Evolutionary conservation across 2,888 invertebrate species (phyloP), one percentile per base, ranked within the genome.

Genomic region (Ariolimax columbianus): DNA sequence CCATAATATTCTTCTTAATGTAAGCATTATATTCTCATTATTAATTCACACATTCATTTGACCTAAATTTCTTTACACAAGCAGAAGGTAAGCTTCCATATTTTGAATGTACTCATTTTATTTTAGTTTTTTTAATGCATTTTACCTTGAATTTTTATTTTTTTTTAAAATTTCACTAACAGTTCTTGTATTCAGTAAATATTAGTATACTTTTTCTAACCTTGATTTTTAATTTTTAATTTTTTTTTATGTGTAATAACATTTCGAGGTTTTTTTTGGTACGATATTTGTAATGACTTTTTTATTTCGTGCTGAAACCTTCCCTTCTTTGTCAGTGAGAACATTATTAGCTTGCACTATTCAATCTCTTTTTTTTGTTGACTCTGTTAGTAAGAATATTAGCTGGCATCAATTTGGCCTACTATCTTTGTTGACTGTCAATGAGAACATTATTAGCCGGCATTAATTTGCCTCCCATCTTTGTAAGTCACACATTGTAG

Each of bases 21-120:
- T 68, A 36, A n/a, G 2, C 38, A 26, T 9, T 17, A 23, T 72
- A 26, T 40, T 38, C 26, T 26, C n/a, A 40, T 23, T 72, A 72
- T 72, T 73, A 47, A 73, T 73, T n/a, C n/a, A 47, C 30, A 43
- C n/a, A n/a, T 73, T 43, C 30, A n/a, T 43, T 73, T 73, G 9
- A 30, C 47, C 30, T 14, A 43, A 11, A 17, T 43, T 11, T 47
- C 0, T 30, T n/a, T 47, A 30, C 43, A 47, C 73, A 47, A 47
- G 43, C 47, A 73, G 73, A 73, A 73, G 73, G 73, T 73, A 73
- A 73, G 47, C n/a, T 9, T 47, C 17, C 47, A 47, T 72, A 30
- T 47, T 26, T 73, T 73, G n/a, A n/a, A n/a, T n/a, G n/a, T n/a
- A n/a, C n/a, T n/a, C n/a, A 55, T 55, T 55, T 55, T 11, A 6